Evolutionary conservation across 2,113 vertebrate species (phyloP), one percentile per base, ranked within the genome.

Genomic region (Macheiramphus alcinus): DNA sequence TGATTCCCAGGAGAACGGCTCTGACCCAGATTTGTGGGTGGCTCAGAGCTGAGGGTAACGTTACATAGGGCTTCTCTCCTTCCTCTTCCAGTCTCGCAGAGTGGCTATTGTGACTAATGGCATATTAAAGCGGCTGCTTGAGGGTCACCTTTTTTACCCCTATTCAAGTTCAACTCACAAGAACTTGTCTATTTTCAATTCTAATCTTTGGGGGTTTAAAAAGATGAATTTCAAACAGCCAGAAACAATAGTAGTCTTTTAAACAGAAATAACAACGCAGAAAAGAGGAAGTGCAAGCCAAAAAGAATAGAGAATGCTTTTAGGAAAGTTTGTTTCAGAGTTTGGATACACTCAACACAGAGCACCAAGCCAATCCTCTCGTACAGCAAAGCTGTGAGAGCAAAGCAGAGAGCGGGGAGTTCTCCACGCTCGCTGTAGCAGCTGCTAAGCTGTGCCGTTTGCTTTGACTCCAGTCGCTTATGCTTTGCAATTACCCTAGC

Each of bases 321-420:
- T 21, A 8, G 76, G 82, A 10, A 75, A 68, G 58, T 12, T 38
- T 25, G 6, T 11, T 17, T 65, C 31, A 27, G 45, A 40, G 27
- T 34, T 21, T 27, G 86, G 74, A 40, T 7, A 4, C 8, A 0
- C 43, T 43, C 45, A 11, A 2, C 2, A 0, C 14, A 2, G 62
- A 83, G 31, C 71, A 25, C 10, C 3, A 1, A 32, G 38, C 55
- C 42, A 6, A 8, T 3, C 17, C 42, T 11, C 12, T 3, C 0
- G 0, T 2, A 0, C 6, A 27, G 71, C 82, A 5, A 8, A 29
- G 52, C 68, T n/a, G 26, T 1, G 36, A 34, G 48, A 11, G 72
- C 25, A 6, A 25, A 66, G 73, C 50, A 27, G 29, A 36, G 63
- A 34, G 7, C 19, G 3, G 17, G 62, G 67, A 21, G 7, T 1